Base-by-base conservation (phyloP, 2,113 vertebrate species). In the Oreotrochilus melanogaster region DNA sequence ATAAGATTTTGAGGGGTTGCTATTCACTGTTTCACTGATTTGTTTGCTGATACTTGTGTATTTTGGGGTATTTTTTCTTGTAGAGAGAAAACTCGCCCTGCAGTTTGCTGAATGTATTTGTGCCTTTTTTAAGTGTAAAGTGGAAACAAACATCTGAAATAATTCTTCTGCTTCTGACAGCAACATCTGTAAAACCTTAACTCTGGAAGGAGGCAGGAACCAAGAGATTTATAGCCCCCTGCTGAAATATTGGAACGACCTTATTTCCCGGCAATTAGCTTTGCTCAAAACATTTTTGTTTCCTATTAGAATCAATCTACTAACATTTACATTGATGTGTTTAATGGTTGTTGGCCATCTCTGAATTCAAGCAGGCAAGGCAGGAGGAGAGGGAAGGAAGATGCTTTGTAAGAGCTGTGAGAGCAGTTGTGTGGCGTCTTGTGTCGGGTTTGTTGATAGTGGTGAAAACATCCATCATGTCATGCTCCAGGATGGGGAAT, bases 271-370 rank as follows among this genome's bases (percentile, higher is more conserved):
- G 92, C 92, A 96, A 96, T 95, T 96, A 97, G 92, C 94, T 95
- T 58, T 94, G 93, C 95, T 96, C 90, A 93, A 96, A 96, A 96
- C 90, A 93, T 97, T 96, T 97, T 96, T 95, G 95, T 97, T 97
- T 96, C 94, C 78, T 82, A 93, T 96, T 97, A 93, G 90, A 96
- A 93, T 45, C 85, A 64, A 94, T 96, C 89, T 80, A 93, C 92
- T 93, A 96, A 90, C 82, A 37, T 92, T 88, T 94, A 86, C 69
- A 62, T 89, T 91, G 82, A 73, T 73, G 82, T 86, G 60, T 89
- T 95, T 96, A 90, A 90, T 92, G 83, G 92, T 51, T 92, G 74
- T 61, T 94, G 94, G 88, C 94, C 88, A 86, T 94, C 82, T 71
- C 85, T 56, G 92, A 71, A 45, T 82, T 79, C 25, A 39, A 78